Percentiles rank a stretch among this genome's conserved stretches.
These are phyloP conservation scores for Resseliella maxima DNA, from an alignment of 2,888 invertebrate genomes.

Conservation along the genomic window DNA sequence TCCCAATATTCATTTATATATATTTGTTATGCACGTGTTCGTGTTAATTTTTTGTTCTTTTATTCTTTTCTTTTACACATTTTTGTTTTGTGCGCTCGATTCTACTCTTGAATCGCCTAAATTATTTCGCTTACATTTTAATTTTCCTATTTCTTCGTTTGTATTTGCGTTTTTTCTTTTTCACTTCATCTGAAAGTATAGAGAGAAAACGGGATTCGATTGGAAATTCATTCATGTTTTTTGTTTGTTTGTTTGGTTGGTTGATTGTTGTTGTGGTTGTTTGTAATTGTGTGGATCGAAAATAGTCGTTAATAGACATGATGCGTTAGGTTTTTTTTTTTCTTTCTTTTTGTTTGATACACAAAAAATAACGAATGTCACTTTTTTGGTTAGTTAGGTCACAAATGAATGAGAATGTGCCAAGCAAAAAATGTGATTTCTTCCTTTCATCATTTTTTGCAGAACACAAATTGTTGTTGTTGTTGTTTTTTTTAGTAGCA, in stretches of 20 bases:
- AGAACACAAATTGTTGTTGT: not conserved
- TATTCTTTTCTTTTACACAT: not conserved
- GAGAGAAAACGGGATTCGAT: conserved; percentile 36
- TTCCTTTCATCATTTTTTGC: no score
- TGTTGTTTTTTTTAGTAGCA: not conserved
- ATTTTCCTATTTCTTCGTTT: conserved; percentile 29
- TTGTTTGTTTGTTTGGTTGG: not conserved
- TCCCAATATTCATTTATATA: not conserved
- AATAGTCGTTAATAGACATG: not conserved
- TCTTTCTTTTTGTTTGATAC: no score
- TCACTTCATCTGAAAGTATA: conserved; percentile 13
- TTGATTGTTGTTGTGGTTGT: not conserved
- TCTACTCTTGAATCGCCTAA: not conserved
- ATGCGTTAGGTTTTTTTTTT: not conserved
- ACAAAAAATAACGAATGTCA: not conserved
- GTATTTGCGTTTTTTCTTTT: conserved; percentile 38
- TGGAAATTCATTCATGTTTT: not conserved
- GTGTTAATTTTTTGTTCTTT: not conserved
- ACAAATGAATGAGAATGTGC: not conserved
- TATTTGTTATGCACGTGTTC: not conserved
- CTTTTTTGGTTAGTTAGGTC: not conserved
- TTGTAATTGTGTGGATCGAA: not conserved
- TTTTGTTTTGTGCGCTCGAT: not conserved
- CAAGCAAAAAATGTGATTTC: no score
- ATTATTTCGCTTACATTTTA: not conserved